Evolutionary conservation across 2,797 vertebrate genomes (phyloP), one percentile per base, ranked within the genome.

Genomic region (Rhabdophis nuchalis): DNA sequence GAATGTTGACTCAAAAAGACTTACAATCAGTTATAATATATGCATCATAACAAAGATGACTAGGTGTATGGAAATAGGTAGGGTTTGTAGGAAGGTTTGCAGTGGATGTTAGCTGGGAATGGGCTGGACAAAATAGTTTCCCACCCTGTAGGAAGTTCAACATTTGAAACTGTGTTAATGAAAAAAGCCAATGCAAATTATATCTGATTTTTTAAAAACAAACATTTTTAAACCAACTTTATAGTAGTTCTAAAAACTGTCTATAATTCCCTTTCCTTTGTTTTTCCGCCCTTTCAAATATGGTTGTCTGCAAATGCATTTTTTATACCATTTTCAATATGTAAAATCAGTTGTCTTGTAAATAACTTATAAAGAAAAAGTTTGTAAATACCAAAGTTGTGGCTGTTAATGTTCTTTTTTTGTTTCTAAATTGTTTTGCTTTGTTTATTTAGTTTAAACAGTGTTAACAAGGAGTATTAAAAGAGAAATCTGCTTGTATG

Each of bases 341-440:
- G 96, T 96, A 96, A 96, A 97, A 96, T 96, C 94, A 95, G 96
- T 96, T 96, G 96, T 97, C 96, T 96, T 97, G 97, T 97, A 97
- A 97, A 97, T 97, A 97, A 96, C 97, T 97, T 97, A 97, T 96
- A 96, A 91, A 90, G 87, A 82, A 93, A 88, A 94, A 96, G 95
- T 96, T 96, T 97, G 96, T 97, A 97, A 97, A 97, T 97, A 97
- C 85, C 90, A 96, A 96, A 96, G 96, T 96, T 96, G 96, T 97
- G 96, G 96, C 96, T 95, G 96, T 97, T 97, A 96, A 96, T 93
- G 96, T 92, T 92, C 60, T 91, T 86, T 96, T 92, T 88, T 97
- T 95, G 96, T 95, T 95, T 20, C 23, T 53, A 96, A 96, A 46
- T 5, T 50, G 92, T 96, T 94, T 91, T 94, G 96, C 64, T 96